Evolutionary conservation across 2,113 vertebrate genomes (phyloP).

Genomic region (Microcebus ravelobensis): DNA sequence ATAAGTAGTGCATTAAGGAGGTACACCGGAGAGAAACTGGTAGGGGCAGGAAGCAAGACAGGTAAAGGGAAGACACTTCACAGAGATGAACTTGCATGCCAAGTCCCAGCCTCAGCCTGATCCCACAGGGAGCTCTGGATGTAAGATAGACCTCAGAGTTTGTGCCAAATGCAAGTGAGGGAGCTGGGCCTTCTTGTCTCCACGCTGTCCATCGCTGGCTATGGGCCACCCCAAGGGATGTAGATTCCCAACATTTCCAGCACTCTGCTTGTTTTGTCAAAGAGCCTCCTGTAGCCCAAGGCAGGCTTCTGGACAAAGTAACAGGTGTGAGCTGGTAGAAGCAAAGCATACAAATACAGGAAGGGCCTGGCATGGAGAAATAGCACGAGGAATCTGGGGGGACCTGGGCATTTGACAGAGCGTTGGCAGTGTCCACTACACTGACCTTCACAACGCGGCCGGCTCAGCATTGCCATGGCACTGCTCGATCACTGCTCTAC

Average conservation of each 20-base stretch:
- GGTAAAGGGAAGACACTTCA: background rate
- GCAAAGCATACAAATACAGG: background rate
- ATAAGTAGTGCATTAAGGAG: background rate
- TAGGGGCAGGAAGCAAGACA: background rate
- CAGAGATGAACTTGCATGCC: background rate
- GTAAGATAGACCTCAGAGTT: background rate
- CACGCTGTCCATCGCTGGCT: background rate
- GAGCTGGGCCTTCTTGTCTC: background rate
- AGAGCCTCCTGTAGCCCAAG: background rate
- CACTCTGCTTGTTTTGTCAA: conserved; percentile 7
- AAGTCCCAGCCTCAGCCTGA: background rate
- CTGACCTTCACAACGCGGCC: background rate
- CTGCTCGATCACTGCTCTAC: background rate
- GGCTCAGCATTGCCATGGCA: background rate
- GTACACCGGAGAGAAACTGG: background rate
- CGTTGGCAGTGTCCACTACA: accelerated
- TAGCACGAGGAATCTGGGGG: background rate
- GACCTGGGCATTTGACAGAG: background rate
- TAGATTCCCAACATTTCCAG: background rate
- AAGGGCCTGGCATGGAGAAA: background rate
- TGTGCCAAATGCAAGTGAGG: background rate
- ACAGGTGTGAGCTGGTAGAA: background rate
- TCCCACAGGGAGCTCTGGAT: background rate
- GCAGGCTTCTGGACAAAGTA: background rate
- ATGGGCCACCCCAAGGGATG: background rate